A percentile compares a stretch with the other conserved stretches of the same genome.
Conservation (phyloP, 2,888 invertebrate genomes). For the Drosophila austrosaltans region DNA sequence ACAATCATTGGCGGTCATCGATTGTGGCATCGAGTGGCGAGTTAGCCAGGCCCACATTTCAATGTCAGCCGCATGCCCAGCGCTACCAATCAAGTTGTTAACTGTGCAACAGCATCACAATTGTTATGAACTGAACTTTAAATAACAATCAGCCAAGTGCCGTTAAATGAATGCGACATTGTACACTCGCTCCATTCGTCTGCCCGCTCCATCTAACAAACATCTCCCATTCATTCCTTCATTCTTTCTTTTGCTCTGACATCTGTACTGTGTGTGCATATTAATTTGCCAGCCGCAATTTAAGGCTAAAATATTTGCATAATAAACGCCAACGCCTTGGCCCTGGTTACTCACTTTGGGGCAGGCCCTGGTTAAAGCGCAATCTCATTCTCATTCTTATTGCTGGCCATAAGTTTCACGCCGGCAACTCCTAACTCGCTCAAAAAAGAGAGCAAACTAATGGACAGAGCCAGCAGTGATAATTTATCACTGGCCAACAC, state of each 20-base stretch:
- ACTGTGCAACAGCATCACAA: constrained; percentile 66
- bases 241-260: background rate
- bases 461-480: constrained; percentile 73
- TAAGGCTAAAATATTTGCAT: constrained; percentile 75
- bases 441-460: constrained; percentile 61
- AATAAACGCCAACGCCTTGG: constrained; percentile 72
- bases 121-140: constrained; percentile 75
- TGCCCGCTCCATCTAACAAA: background rate
- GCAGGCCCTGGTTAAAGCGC: constrained; percentile 62
- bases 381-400: constrained; percentile 57
- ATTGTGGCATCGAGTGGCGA: constrained; percentile 43
- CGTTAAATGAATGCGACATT: constrained; percentile 77
- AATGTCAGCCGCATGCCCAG: constrained; percentile 75
- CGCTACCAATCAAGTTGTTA: constrained; percentile 76
- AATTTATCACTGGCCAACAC: constrained; percentile 78
- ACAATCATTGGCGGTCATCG: constrained; percentile 79
- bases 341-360: constrained; percentile 43
- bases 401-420: constrained; percentile 73
- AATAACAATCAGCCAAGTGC: constrained; percentile 77
- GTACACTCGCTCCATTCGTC: constrained; percentile 48
- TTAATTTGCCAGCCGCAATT: constrained; percentile 67
- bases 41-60: constrained; percentile 72
- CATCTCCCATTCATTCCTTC: constrained; percentile 21
- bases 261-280: constrained; percentile 42
- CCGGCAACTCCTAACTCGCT: constrained; percentile 49